Conservation (phyloP, 1,140 invertebrate species). For the Macrobrachium rosenbergii region DNA sequence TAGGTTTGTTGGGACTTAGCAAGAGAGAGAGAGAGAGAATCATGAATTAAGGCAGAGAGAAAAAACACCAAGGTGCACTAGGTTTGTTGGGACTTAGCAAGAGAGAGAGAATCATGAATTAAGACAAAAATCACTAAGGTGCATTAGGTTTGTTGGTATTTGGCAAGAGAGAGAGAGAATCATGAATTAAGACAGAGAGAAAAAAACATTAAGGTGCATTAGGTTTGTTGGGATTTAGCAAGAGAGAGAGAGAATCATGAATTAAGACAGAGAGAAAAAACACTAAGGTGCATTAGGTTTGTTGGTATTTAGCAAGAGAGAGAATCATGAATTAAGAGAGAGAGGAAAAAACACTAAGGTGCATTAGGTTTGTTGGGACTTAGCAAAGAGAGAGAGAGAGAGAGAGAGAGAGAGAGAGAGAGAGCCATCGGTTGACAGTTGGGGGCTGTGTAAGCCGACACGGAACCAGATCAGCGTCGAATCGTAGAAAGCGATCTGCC, state of each 20-base stretch:
- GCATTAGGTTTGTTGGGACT: neutral
- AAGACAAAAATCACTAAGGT: no score
- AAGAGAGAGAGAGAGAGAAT: neutral
- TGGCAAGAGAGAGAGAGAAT: neutral
- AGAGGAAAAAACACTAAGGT: neutral
- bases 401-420: neutral
- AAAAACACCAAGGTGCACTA: no score
- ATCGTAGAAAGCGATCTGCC: constrained; percentile 51
- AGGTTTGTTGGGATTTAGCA: no score
- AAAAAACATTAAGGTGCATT: no score
- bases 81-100: no score
- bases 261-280: neutral
- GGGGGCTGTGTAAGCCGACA: constrained; percentile 37
- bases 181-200: neutral
- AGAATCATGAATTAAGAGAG: no score
- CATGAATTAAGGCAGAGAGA: no score
- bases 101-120: no score
- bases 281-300: neutral
- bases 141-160: no score
- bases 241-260: neutral
- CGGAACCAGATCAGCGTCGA: constrained; percentile 43
- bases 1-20: neutral
- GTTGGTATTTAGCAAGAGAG: neutral
- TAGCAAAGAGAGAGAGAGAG: neutral
- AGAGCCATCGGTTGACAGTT: neutral